Evolutionary conservation across 2,113 vertebrate species (phyloP), one percentile per base, ranked within the genome.

Genomic region (Machaerirhynchus nigripectus): DNA sequence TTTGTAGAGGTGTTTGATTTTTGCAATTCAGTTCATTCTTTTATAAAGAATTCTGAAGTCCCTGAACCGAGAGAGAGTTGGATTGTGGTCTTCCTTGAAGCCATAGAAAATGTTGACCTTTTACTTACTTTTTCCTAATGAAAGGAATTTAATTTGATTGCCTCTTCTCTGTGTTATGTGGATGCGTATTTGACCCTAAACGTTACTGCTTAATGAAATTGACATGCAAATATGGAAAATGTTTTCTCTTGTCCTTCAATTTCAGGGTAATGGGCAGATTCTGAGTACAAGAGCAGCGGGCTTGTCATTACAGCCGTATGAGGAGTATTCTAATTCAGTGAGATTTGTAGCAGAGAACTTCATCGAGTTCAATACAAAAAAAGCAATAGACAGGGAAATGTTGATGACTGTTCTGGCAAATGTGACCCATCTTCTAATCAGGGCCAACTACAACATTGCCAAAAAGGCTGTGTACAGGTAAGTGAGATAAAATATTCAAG

Each of bases 351-450:
- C 98, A 0, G 97, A 98, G 74, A 97, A 89, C 57, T 99, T 99
- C 57, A 77, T 97, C 21, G 98, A 99, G 46, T 95, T 98, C 46
- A 96, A 87, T 68, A 98, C 96, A 18, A 98, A 97, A 42, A 95
- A 69, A 40, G 96, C 80, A 8, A 94, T 98, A 20, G 98, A 98
- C 77, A 97, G 98, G 0, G 99, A 99, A 42, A 98, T 97, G 71
- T 61, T 99, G 40, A 98, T 99, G 98, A 98, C 97, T 1, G 98
- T 99, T 56, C 97, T 99, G 3, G 98, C 98, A 19, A 97, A 98
- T 1, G n/a, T 99, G 70, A 98, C 98, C 1, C 98, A 97, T 46
- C 97, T 99, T 67, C 96, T 97, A 69, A 98, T 99, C 88, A 97
- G 98, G 91, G 97, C 98, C 59, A 98, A 97, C 89, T 98, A 99